Percentiles rank a stretch among this genome's conserved stretches.
phyloP scores from a whole-genome alignment of 2,888 invertebrate species.

The Pristionchus mayeri region DNA sequence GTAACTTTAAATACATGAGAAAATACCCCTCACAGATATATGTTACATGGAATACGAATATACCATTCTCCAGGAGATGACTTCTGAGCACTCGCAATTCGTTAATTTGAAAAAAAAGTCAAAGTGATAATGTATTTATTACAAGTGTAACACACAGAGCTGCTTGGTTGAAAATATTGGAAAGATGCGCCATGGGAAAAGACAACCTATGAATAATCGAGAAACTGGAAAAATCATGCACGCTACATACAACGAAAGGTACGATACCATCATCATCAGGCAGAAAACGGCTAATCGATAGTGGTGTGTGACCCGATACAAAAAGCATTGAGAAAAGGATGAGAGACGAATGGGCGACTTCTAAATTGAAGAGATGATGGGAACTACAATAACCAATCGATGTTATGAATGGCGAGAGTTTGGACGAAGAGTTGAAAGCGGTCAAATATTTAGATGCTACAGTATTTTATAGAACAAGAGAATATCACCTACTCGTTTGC shows the following conservation, averaged over 20 bases:
- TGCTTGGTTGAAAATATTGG: not conserved
- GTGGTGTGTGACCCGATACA: conserved; percentile 1
- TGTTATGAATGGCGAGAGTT: not conserved
- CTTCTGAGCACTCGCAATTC: too few species aligned
- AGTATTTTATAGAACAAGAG: conserved; percentile 8
- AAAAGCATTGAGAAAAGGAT: conserved; percentile 11
- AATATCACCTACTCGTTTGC: conserved; percentile 7
- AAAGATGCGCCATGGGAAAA: too few species aligned
- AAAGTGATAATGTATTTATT: not conserved
- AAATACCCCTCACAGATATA: too few species aligned
- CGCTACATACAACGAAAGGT: conserved; percentile 9
- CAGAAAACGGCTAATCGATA: conserved; percentile 30
- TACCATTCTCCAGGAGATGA: too few species aligned
- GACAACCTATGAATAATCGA: not conserved
- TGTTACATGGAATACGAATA: too few species aligned
- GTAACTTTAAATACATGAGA: too few species aligned
- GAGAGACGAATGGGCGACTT: not conserved
- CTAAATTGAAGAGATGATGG: not conserved
- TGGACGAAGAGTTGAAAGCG: not conserved
- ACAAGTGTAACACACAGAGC: conserved; percentile 23
- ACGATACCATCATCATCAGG: conserved; percentile 4
- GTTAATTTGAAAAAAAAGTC: not conserved
- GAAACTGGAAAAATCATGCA: not conserved
- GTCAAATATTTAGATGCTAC: not conserved
- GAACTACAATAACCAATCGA: conserved; percentile 10